These are phyloP conservation scores for Barbus barbus DNA, from an alignment of 2,113 vertebrate species.

Conservation along the genomic window DNA sequence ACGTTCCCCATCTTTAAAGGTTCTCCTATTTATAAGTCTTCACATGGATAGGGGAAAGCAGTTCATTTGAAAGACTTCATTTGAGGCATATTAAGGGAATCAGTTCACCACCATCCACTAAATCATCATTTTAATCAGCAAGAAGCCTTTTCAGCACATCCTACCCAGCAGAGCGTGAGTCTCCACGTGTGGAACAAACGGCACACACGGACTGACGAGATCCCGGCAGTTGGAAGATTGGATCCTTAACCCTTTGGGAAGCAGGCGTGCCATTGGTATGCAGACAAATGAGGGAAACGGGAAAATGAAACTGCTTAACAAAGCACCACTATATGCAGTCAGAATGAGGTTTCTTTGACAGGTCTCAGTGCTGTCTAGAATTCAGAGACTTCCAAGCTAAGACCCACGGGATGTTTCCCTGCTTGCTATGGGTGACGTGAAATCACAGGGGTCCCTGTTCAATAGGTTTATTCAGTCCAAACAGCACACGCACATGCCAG, in stretches of 20 bases:
- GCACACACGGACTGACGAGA: conserved; percentile 31
- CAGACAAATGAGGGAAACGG: conserved; percentile 29
- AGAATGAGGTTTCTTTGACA: conserved; percentile 44
- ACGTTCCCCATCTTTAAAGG: conserved; percentile 44
- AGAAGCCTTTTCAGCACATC: conserved; percentile 44
- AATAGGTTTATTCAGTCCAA: neutral
- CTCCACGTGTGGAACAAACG: conserved; percentile 8
- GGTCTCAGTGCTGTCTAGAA: conserved; percentile 40
- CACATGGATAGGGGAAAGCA: conserved; percentile 23
- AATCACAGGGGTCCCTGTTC: conserved; percentile 21
- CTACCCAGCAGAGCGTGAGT: conserved; percentile 37
- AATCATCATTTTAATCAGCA: conserved; percentile 61
- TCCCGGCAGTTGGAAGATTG: conserved; percentile 47
- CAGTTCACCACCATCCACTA: conserved; percentile 53
- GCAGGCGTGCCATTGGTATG: conserved; percentile 34
- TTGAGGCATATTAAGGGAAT: conserved; percentile 51
- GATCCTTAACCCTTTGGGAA: conserved; percentile 52
- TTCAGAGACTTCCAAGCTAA: conserved; percentile 21
- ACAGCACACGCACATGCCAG: conserved; percentile 30
- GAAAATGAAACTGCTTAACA: conserved; percentile 38
- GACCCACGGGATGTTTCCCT: conserved; percentile 21
- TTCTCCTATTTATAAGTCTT: conserved; percentile 43
- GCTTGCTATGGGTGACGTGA: conserved; percentile 43
- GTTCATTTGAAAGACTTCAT: conserved; percentile 44
- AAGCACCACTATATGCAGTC: conserved; percentile 36